Base-by-base conservation (phyloP, 2,888 invertebrate genomes). In the Drosophila nr. perissopoda region DNA sequence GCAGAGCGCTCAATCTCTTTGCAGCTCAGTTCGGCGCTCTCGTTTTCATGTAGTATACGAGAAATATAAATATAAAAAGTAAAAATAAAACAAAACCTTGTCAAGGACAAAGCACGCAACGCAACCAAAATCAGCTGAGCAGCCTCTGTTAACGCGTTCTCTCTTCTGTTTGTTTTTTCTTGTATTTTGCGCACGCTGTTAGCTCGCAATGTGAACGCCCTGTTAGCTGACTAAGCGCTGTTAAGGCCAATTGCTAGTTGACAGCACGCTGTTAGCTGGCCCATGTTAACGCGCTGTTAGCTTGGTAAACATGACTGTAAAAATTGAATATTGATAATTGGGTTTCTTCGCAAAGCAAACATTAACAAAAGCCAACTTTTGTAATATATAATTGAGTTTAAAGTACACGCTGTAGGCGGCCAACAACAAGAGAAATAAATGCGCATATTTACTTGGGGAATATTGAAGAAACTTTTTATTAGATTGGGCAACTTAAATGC, bases 71-170 rank as follows among this genome's bases (percentile, higher is more conserved):
- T 67, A 59, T 40, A 31, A 38, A 60, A 56, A 60, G 51, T 52
- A 53, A 60, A 61, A 61, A 75, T 83, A 85, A 90, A 90, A 78
- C 71, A 87, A 90, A 90, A 90, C 90, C 89, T 89, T 90, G 84
- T 90, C 91, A 89, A 89, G 89, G 91, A 89, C 89, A 90, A 88
- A 83, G 79, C 73, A 76, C 75, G 73, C 82, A 87, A 76, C 87
- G 80, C 73, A 71, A 65, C 66, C 56, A 53, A 77, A 89, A 87
- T 84, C 90, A 90, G 87, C 90, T 87, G 90, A 78, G 89, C 83
- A 54, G 70, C 57, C 51, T 54, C 68, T 62, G 57, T 64, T 59
- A 51, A 38, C 8, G 5, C 27, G 10, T 36, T 42, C 53, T 51
- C 59, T 53, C 57, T 38, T 49, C 53, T 54, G 42, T 73, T 53